Base-by-base conservation (phyloP, 2,888 invertebrate genomes). In the Serripes groenlandicus region DNA sequence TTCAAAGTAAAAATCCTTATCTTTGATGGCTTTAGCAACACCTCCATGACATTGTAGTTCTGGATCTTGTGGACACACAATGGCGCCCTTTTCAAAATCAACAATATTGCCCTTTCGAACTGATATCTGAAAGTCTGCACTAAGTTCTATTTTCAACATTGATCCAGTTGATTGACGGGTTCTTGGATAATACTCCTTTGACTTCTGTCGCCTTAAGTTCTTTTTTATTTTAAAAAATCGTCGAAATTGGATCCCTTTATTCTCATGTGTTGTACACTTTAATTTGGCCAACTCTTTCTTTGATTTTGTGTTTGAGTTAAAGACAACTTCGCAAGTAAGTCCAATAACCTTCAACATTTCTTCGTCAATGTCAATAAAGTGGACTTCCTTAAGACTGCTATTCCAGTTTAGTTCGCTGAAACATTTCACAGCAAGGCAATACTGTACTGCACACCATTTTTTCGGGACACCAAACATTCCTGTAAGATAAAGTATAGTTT, bases 401-500 rank as follows among this genome's bases (percentile, higher is more conserved):
- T 58, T 35, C 7, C 15, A 9, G 23, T 56, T 15, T 3, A 4
- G 9, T 58, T 11, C 4, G 28, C 72, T 58, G 21, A 58, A 72
- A 26, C 58, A 35, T 21, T 30, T 35, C 35, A 72, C 72, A 21
- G 72, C 72, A 23, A 35, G 15, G 34, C 72, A 72, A 34, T 58
- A 72, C 35, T 56, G 54, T 15, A 58, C 4, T 23, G 58, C 58
- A n/a, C 72, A 72, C 35, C 28, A 35, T 35, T 58, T 72, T 37
- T 72, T 56, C 5, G 72, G 72, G 11, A 72, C 72, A 54, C 58
- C 72, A 58, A 72, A 72, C n/a, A 66, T 18, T 42, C 66, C 66
- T 66, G 23, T 4, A 35, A 49, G 15, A 21, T 49, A 49, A 2
- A 49, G 15, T n/a, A n/a, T n/a, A n/a, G n/a, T n/a, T n/a, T n/a